These are phyloP conservation scores for Nebria brevicollis DNA, from an alignment of 2,888 invertebrate genomes.

Conservation along the genomic window DNA sequence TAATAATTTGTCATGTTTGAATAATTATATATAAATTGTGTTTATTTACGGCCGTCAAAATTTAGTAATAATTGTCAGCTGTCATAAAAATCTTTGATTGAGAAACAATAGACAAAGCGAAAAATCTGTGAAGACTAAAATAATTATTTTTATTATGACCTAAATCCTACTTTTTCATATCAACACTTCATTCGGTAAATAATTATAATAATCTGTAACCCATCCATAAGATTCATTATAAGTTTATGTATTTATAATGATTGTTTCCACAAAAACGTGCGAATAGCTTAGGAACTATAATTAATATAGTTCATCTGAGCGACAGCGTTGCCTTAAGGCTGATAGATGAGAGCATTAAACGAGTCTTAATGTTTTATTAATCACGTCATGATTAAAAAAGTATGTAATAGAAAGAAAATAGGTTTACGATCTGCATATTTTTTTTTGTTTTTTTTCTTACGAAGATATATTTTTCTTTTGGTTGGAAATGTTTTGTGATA, in stretches of 20 bases:
- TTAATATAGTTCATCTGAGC: background rate
- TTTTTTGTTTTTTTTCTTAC: no score
- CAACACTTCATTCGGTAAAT: background rate
- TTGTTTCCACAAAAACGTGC: background rate
- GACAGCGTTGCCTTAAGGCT: background rate
- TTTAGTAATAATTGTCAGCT: background rate
- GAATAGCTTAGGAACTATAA: background rate
- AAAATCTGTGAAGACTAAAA: background rate
- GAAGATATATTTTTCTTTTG: no score
- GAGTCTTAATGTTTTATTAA: slow-evolving; percentile 13
- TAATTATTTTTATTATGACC: background rate
- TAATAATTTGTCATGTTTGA: background rate
- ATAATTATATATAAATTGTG: background rate
- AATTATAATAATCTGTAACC: background rate
- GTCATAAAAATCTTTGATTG: background rate
- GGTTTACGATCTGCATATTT: no score
- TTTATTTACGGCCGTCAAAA: background rate
- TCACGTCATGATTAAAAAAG: background rate
- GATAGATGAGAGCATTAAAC: slow-evolving; percentile 10
- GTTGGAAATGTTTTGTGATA: no score
- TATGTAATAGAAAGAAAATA: no score
- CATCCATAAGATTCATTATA: background rate
- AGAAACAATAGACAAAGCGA: background rate
- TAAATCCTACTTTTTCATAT: background rate
- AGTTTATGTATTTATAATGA: background rate